Evolutionary conservation across 2,113 vertebrate species (phyloP).

Genomic region (Gorsachius goisagi): DNA sequence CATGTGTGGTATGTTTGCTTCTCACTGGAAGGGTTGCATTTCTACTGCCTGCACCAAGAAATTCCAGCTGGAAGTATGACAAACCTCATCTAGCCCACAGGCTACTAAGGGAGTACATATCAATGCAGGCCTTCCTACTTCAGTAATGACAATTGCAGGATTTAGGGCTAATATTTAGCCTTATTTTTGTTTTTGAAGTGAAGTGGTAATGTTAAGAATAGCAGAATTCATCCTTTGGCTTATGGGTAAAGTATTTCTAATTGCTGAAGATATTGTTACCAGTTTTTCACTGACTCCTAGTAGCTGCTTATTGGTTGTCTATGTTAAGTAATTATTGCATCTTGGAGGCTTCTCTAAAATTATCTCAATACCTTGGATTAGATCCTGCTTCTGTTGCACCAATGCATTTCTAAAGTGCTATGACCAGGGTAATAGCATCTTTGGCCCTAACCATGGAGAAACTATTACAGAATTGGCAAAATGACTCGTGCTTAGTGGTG

Average conservation of each 20-base stretch:
- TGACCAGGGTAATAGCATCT: neutral
- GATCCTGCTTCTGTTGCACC: neutral
- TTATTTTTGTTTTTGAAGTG: neutral
- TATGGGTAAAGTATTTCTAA: neutral
- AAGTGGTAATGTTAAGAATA: neutral
- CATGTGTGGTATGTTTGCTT: rapidly evolving
- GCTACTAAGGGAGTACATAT: neutral
- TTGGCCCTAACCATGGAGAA: neutral
- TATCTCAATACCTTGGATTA: neutral
- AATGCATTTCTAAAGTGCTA: neutral
- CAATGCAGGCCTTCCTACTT: neutral
- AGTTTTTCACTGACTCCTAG: neutral
- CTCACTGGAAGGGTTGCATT: neutral
- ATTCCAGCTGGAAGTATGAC: neutral
- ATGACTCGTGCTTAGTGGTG: neutral
- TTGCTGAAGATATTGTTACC: neutral
- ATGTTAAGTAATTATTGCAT: neutral
- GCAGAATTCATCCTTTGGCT: neutral
- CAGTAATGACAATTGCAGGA: neutral
- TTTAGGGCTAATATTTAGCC: neutral
- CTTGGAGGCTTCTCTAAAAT: neutral
- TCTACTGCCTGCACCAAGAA: neutral
- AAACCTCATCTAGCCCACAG: neutral
- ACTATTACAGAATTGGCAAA: neutral
- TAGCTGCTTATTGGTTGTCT: neutral